Evolutionary conservation across 2,797 vertebrate genomes (phyloP).

Genomic region (Hypotaenidia okinawae): DNA sequence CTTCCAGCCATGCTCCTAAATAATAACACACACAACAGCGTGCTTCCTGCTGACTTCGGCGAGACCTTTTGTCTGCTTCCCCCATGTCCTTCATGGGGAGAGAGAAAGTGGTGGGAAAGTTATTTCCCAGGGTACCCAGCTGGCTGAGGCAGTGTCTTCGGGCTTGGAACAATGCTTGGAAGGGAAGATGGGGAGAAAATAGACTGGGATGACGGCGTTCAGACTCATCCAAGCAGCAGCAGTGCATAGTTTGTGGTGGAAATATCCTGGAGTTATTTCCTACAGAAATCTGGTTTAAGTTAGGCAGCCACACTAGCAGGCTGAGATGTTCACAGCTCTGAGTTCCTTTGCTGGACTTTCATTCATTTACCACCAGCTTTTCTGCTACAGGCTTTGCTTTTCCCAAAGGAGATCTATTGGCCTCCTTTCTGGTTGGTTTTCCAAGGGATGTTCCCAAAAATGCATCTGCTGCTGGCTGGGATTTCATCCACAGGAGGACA

Average conservation of each 20-base stretch:
- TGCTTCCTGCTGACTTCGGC: not conserved
- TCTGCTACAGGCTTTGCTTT: not conserved
- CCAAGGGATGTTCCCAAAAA: not conserved
- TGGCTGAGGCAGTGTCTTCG: not conserved
- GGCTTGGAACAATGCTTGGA: conserved; percentile 47
- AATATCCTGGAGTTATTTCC: not conserved
- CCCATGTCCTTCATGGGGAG: not conserved
- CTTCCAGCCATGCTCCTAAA: not conserved
- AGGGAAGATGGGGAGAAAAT: conserved; percentile 7
- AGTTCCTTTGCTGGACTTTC: not conserved
- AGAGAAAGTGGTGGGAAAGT: conserved; percentile 54
- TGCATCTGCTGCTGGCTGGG: not conserved
- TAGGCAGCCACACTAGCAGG: not conserved
- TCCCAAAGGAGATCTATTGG: not conserved
- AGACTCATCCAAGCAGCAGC: not conserved
- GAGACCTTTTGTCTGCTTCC: conserved; percentile 35
- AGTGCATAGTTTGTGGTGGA: not conserved
- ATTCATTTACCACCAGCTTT: not conserved
- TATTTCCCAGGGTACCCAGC: conserved; percentile 45
- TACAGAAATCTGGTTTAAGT: conserved; percentile 35
- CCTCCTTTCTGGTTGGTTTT: not conserved
- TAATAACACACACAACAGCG: not conserved
- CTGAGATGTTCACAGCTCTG: not conserved
- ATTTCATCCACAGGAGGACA: not conserved
- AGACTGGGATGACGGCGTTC: not conserved